Evolutionary conservation across 2,888 invertebrate species (phyloP).

Genomic region (Alitta virens): DNA sequence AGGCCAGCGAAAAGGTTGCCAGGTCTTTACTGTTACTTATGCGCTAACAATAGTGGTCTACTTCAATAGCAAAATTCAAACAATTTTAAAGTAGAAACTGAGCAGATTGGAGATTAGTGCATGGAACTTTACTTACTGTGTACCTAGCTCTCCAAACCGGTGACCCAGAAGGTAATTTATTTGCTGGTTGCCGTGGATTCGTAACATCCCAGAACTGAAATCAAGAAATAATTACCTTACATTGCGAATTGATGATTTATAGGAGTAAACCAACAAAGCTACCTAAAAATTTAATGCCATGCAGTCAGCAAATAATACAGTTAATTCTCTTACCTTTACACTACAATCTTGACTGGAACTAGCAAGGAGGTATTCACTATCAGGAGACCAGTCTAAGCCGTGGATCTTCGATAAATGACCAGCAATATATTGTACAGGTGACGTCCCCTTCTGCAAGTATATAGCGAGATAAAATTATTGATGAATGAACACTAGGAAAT

Average conservation of each 20-base stretch:
- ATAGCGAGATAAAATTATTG: too few species aligned
- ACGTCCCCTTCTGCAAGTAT: slow-evolving; percentile 49
- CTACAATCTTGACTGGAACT: slow-evolving; percentile 94
- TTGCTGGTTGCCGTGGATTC: slow-evolving; percentile 80
- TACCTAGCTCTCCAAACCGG: slow-evolving; percentile 85
- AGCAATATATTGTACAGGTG: slow-evolving; percentile 86
- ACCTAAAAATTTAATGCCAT: too few species aligned
- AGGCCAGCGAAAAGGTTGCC: too few species aligned
- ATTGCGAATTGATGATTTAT: neutral
- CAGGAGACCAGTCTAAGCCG: slow-evolving; percentile 85
- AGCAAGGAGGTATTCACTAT: slow-evolving; percentile 50
- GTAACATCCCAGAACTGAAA: slow-evolving; percentile 79
- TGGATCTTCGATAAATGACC: slow-evolving; percentile 89
- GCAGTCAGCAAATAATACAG: neutral
- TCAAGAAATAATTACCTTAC: neutral
- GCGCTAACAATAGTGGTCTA: neutral
- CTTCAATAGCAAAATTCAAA: too few species aligned
- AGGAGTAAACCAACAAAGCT: neutral
- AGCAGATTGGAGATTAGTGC: too few species aligned
- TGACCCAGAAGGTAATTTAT: slow-evolving; percentile 75
- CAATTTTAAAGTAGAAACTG: too few species aligned
- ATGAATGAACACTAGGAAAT: too few species aligned
- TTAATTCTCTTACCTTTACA: slow-evolving; percentile 65
- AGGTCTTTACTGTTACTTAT: neutral
- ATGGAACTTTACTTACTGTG: slow-evolving; percentile 67